Percentiles rank a stretch among this genome's conserved stretches.
These are phyloP conservation scores for Melinaea marsaeus DNA, from an alignment of 2,888 invertebrate species.

Conservation along the genomic window DNA sequence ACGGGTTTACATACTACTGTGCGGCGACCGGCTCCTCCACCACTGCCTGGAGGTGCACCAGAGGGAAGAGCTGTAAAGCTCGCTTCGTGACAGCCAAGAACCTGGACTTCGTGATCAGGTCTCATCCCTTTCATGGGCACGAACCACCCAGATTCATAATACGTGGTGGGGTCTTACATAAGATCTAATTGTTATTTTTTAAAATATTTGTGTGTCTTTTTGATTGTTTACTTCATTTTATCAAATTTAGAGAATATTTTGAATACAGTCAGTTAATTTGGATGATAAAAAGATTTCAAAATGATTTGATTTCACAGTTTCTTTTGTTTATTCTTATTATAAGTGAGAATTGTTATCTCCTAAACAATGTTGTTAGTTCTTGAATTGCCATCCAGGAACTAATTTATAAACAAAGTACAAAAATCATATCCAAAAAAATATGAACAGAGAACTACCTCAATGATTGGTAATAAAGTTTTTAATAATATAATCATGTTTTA, in stretches of 20 bases:
- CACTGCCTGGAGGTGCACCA: conserved; percentile 25
- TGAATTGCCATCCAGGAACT: too few species aligned
- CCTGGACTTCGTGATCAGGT: conserved; percentile 4
- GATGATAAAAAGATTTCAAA: too few species aligned
- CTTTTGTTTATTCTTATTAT: too few species aligned
- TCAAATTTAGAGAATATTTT: conserved; percentile 14
- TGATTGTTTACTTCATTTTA: background rate
- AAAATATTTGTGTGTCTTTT: background rate
- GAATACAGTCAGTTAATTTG: too few species aligned
- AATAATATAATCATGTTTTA: too few species aligned
- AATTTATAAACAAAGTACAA: background rate
- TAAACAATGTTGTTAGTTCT: too few species aligned
- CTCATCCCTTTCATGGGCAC: conserved; percentile 36
- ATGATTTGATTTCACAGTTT: too few species aligned
- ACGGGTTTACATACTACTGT: conserved; percentile 43
- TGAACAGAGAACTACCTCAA: too few species aligned
- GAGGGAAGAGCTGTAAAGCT: conserved; percentile 24
- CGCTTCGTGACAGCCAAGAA: conserved; percentile 18
- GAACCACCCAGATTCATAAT: conserved; percentile 33
- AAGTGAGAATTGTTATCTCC: too few species aligned
- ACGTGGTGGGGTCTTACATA: conserved; percentile 24
- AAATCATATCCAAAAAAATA: too few species aligned
- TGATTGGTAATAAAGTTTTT: too few species aligned
- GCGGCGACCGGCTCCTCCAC: conserved; percentile 20
- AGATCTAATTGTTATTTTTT: background rate